Evolutionary conservation across 2,888 invertebrate species (phyloP).

Genomic region (Patella depressa): DNA sequence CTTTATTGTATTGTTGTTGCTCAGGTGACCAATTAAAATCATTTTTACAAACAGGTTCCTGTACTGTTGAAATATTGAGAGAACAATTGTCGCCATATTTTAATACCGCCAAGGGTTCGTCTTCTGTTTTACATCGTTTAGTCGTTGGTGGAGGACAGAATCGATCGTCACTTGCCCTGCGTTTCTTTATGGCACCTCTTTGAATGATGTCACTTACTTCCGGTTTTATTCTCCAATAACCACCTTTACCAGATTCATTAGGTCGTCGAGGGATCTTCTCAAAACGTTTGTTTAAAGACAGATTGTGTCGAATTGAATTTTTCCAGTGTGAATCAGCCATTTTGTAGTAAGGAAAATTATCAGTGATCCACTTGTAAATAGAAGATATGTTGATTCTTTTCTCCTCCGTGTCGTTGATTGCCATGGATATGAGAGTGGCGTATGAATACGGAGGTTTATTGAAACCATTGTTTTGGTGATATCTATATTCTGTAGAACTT

Average conservation of each 20-base stretch:
- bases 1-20: no score
- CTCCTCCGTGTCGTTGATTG: not conserved
- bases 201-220: not conserved
- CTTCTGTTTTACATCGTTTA: no score
- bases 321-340: not conserved
- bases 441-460: not conserved
- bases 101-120: no score
- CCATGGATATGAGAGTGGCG: not conserved
- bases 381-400: not conserved
- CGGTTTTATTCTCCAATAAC: constrained; percentile 8
- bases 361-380: constrained; percentile 3
- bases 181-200: no score
- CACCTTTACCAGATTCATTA: constrained; percentile 2
- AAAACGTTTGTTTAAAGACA: not conserved
- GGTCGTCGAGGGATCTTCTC: not conserved
- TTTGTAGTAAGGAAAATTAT: not conserved
- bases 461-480: no score
- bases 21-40: no score
- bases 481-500: no score
- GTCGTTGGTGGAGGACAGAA: no score
- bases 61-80: no score
- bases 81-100: no score
- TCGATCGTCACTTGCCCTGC: no score
- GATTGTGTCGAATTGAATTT: constrained; percentile 1
- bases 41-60: no score